phyloP scores from a whole-genome alignment of 2,888 invertebrate genomes.

The Pecten maximus region DNA sequence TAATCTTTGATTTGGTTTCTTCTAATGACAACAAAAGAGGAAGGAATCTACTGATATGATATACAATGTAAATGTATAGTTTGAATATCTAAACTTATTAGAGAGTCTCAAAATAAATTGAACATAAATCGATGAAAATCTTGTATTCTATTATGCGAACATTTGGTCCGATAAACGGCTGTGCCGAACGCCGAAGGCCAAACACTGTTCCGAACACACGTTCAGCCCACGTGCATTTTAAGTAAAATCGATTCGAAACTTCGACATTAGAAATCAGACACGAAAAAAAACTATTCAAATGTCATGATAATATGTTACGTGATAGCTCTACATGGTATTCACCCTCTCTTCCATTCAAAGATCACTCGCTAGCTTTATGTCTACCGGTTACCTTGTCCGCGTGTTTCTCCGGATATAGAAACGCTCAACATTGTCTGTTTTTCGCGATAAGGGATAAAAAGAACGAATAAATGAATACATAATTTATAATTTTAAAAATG shows the following conservation, averaged over 20 bases:
- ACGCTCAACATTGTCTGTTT: background rate
- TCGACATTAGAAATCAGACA: background rate
- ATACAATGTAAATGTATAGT: too few relatives aligned
- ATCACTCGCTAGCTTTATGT: background rate
- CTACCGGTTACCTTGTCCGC: background rate
- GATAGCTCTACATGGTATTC: background rate
- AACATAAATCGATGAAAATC: background rate
- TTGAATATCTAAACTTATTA: too few relatives aligned
- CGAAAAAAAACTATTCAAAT: background rate
- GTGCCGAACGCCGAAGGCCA: background rate
- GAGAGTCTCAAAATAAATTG: too few relatives aligned
- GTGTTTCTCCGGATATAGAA: background rate
- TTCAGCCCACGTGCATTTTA: slow-evolving; percentile 7
- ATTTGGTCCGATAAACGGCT: background rate
- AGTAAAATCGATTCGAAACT: background rate
- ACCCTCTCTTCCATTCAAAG: background rate
- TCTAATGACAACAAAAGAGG: too few relatives aligned
- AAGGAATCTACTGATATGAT: too few relatives aligned
- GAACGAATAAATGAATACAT: background rate
- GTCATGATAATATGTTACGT: background rate
- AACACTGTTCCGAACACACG: too few relatives aligned
- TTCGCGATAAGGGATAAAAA: background rate
- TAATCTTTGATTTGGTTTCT: too few relatives aligned
- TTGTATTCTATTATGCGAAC: background rate
- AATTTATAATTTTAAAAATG: background rate